Conservation (phyloP, 2,113 vertebrate genomes). For the Cinclus mexicanus region DNA sequence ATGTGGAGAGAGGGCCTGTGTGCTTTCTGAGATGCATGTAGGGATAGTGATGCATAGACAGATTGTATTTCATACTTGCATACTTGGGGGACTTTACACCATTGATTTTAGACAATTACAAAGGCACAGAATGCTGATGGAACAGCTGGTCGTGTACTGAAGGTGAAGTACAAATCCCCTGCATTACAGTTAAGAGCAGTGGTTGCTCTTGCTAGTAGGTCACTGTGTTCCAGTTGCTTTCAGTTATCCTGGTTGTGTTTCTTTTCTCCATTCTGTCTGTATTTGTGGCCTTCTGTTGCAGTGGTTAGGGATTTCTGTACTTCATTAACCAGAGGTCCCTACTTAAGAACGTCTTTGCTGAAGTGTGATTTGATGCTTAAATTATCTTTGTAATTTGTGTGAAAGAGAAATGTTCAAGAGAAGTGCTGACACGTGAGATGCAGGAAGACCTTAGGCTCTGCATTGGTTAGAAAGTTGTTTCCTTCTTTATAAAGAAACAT, state of each 20-base stretch:
- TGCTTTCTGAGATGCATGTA: background rate
- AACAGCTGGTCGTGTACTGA: rapidly evolving
- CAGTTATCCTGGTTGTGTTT: background rate
- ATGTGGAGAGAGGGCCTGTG: background rate
- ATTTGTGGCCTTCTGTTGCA: background rate
- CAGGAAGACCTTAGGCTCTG: background rate
- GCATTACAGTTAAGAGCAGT: background rate
- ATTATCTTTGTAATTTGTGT: background rate
- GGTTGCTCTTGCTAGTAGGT: background rate
- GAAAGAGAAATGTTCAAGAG: background rate
- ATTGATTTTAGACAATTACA: background rate
- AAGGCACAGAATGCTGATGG: background rate
- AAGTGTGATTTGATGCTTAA: background rate
- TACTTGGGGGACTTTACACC: background rate
- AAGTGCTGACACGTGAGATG: background rate
- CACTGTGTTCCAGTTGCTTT: background rate
- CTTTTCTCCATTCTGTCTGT: background rate
- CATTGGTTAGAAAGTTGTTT: background rate
- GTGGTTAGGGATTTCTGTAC: background rate
- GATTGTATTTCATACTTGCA: background rate
- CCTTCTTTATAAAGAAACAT: background rate
- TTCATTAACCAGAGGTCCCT: background rate
- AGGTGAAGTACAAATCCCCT: background rate
- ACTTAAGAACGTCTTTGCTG: background rate
- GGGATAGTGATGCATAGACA: background rate